A percentile compares a stretch with the other conserved stretches of the same genome.
Conservation (phyloP, 1,140 invertebrate genomes). For the Lordiphosa stackelbergi region DNA sequence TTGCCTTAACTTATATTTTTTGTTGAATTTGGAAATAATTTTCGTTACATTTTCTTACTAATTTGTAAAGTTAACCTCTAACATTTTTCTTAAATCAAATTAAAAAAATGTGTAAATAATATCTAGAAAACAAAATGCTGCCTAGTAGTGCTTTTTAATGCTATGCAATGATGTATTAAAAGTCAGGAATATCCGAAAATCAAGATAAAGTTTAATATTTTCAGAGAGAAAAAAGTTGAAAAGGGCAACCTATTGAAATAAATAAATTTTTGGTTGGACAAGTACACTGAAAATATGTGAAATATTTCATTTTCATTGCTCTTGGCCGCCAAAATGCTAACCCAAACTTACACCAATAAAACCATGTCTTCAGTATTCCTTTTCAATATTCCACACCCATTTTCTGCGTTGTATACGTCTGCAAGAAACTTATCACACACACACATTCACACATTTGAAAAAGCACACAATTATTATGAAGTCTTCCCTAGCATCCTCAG, state of each 20-base stretch:
- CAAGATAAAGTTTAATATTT: conserved; percentile 16
- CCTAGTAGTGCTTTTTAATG: conserved; percentile 65
- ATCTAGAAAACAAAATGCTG: conserved; percentile 22
- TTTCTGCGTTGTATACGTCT: conserved; percentile 61
- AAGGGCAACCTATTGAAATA: neutral
- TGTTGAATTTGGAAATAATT: neutral
- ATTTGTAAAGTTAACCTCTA: neutral
- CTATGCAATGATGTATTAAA: conserved; percentile 36
- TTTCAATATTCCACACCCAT: conserved; percentile 70
- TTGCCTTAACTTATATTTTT: conserved; percentile 19
- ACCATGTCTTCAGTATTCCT: conserved; percentile 42
- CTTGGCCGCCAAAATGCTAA: neutral
- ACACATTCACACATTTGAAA: conserved; percentile 9
- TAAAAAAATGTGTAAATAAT: conserved; percentile 48
- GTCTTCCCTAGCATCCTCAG: conserved; percentile 22
- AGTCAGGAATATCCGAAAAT: conserved; percentile 3
- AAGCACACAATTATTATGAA: conserved; percentile 18
- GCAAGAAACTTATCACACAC: conserved; percentile 24
- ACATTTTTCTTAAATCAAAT: conserved; percentile 3
- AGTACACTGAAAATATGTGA: conserved; percentile 1
- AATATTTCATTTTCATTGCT: conserved; percentile 12
- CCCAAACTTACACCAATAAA: conserved; percentile 12
- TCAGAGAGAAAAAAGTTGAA: neutral
- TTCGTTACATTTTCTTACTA: conserved; percentile 15
- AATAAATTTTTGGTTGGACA: neutral